These are phyloP conservation scores for Mastomys natalensis DNA, from an alignment of 2,113 vertebrate species.

Conservation along the genomic window DNA sequence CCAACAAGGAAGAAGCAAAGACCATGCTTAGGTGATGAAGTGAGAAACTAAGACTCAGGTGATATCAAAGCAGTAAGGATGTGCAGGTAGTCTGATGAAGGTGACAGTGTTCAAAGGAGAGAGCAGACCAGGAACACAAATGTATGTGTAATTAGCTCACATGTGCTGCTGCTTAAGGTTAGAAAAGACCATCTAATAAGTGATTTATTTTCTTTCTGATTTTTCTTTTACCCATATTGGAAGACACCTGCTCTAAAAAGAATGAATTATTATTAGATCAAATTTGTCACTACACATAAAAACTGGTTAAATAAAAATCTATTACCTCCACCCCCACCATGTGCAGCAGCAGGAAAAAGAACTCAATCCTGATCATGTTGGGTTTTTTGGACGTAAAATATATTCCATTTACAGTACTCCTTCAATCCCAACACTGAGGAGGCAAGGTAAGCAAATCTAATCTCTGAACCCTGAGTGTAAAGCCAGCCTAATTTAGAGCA, in stretches of 20 bases:
- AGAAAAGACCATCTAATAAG: neutral
- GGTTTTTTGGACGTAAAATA: neutral
- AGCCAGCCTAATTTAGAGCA: neutral
- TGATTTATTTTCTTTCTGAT: neutral
- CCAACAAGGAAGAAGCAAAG: neutral
- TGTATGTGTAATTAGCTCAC: neutral
- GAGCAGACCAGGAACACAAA: neutral
- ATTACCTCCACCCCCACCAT: neutral
- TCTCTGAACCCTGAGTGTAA: neutral
- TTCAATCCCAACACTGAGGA: neutral
- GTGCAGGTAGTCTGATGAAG: too few relatives aligned
- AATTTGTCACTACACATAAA: neutral
- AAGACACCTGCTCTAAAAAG: neutral
- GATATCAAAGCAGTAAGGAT: neutral
- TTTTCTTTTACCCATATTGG: neutral
- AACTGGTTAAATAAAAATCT: neutral
- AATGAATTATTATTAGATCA: neutral
- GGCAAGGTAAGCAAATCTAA: neutral
- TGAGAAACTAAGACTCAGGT: neutral
- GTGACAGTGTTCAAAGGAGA: neutral
- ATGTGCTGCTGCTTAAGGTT: neutral
- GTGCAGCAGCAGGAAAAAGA: neutral
- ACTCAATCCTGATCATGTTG: neutral
- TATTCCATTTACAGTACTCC: neutral
- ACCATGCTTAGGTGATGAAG: neutral